A percentile compares a stretch with the other conserved stretches of the same genome.
Evolutionary conservation across 2,888 invertebrate species (phyloP).

Genomic region (Polydrusus pterygomalis): DNA sequence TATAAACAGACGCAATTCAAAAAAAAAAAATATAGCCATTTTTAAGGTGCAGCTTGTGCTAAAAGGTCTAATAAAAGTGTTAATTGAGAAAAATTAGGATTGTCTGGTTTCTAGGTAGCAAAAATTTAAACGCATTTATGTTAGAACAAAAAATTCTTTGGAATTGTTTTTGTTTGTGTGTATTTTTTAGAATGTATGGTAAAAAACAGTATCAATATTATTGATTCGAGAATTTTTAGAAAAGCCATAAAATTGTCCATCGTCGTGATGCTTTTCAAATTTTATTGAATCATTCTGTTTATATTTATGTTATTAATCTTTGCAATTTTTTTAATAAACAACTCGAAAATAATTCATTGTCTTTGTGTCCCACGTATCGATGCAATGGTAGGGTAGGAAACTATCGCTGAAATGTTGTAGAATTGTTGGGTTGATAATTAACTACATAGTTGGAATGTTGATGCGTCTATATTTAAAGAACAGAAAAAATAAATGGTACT

Average conservation of each 20-base stretch:
- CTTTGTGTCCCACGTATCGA: no score
- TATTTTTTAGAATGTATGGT: neutral
- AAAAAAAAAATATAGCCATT: neutral
- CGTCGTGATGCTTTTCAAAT: no score
- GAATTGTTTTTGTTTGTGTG: slow-evolving; percentile 10
- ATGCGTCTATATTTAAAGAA: no score
- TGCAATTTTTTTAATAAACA: no score
- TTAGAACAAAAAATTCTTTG: neutral
- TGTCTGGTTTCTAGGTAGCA: neutral
- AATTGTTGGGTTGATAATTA: no score
- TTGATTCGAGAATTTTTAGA: neutral
- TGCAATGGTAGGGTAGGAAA: no score
- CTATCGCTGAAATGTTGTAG: no score
- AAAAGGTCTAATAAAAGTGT: slow-evolving; percentile 7
- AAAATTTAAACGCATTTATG: neutral
- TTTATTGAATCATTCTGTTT: no score
- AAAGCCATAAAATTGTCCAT: neutral
- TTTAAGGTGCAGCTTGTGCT: slow-evolving; percentile 14
- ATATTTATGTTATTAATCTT: no score
- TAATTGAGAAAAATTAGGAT: neutral
- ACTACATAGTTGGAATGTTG: no score
- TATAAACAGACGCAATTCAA: neutral
- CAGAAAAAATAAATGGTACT: no score
- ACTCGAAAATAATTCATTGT: no score
- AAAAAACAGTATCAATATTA: neutral